Base-by-base conservation (phyloP, 2,888 invertebrate genomes). In the Nesidiocoris tenuis region DNA sequence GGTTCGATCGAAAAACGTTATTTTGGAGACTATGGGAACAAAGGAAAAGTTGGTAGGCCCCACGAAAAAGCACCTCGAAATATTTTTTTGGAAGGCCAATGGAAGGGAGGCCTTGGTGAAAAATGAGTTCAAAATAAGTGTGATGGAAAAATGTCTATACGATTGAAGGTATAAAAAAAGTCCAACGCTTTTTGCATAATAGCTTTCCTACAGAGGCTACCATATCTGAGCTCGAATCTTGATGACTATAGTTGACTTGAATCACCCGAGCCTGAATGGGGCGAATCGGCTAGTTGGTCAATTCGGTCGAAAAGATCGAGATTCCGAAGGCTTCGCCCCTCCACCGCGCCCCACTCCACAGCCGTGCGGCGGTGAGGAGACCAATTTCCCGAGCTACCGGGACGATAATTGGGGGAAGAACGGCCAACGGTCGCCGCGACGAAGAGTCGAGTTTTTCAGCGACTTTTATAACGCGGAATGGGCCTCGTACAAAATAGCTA, bases 401-500 rank as follows among this genome's bases (percentile, higher is more conserved):
- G 1, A 5, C 39, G 56, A 67, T 56, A 55, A 56, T 56, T 67
- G 67, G 21, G 22, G 56, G 39, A 39, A 39, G 39, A 39, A 39
- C 39, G 39, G 39, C 39, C 39, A 39, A 39, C 39, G 39, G 39
- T 12, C 12, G 39, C 39, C 39, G 39, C 5, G 39, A 39, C 21
- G 67, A 21, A 21, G 55, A 67, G 67, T 21, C 16, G 56, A 56
- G 21, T 67, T 67, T 66, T 65, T 67, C 55, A 17, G 22, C 67
- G 67, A 21, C 22, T 67, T 56, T 67, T 67, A 67, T 56, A 67
- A 59, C 59, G 21, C 39, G 9, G n/a, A 70, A 70, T 59, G 24
- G 39, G 70, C 59, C 70, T 57, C 70, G 59, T 70, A 59, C 70
- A 59, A 70, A 70, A 59, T 59, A 59, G 59, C 25, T 59, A 70